Base-by-base conservation (phyloP, 2,113 vertebrate species). In the Leptodactylus fuscus region DNA sequence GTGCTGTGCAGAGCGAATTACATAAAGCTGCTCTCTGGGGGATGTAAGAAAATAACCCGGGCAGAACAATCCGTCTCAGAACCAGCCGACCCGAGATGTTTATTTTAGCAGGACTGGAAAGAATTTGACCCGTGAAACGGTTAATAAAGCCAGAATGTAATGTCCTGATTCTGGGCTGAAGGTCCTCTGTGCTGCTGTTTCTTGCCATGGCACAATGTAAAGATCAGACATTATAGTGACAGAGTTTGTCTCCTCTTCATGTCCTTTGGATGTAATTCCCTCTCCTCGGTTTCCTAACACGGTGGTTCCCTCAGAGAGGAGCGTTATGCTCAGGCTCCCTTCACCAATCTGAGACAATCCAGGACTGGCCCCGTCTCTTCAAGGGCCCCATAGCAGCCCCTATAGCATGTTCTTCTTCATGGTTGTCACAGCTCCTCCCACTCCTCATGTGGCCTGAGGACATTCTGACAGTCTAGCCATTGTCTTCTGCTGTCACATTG, bases 11-110 rank as follows among this genome's bases (percentile, higher is more conserved):
- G 32, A 38, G 76, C 1, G 10, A 1, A 8, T 55, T 34, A 38
- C 62, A 34, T 41, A 24, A 36, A 38, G 51, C 53, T 15, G 7
- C 9, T 79, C 76, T 79, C 76, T 41, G 51, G 76, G 76, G 76
- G 34, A 41, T 16, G 34, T 41, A 44, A 60, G 76, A 79, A 79
- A 79, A 79, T 79, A 79, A 8, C 34, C 34, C 49, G 22, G 75
- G 27, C 29, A 77, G 74, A 79, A 53, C 53, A 79, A 41, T 60
- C 13, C 34, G 76, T 60, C 51, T 60, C 4, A 60, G 51, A 10
- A 20, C 34, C 1, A 2, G n/a, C 22, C 34, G 32, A 24, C 27
- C 51, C 10, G 15, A 48, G 71, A 12, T 18, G 3, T 20, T 69
- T 36, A 69, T 69, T 65, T 16, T n/a, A 58, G 55, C n/a, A 24